These are phyloP conservation scores for Lasius fuliginosus DNA, from an alignment of 2,888 invertebrate species.

Conservation along the genomic window DNA sequence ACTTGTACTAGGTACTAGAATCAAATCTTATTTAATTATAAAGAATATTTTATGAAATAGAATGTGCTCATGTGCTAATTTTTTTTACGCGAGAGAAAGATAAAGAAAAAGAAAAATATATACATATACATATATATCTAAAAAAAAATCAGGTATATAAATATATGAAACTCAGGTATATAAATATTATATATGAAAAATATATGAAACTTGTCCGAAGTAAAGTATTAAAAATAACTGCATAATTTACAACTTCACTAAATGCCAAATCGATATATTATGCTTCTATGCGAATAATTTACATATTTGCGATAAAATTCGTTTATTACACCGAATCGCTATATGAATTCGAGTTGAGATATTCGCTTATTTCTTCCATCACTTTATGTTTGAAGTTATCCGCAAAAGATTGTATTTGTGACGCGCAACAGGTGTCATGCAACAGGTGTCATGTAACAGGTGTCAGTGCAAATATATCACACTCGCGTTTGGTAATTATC, in stretches of 20 bases:
- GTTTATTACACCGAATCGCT: not conserved
- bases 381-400: constrained; percentile 49
- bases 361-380: constrained; percentile 20
- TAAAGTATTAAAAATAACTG: not conserved
- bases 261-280: not conserved
- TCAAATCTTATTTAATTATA: not conserved
- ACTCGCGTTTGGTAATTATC: constrained; percentile 36
- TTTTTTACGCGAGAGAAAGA: not conserved
- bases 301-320: constrained; percentile 20
- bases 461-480: constrained; percentile 64
- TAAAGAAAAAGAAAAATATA: not conserved
- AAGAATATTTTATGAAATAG: not conserved
- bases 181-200: not conserved
- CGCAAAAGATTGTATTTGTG: constrained; percentile 65
- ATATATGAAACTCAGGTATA: no score
- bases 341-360: not conserved
- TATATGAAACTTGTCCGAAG: not conserved
- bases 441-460: constrained; percentile 64
- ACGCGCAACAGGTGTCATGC: constrained; percentile 69
- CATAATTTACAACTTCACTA: not conserved
- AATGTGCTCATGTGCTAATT: not conserved
- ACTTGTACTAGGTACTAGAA: not conserved
- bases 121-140: not conserved
- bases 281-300: not conserved
- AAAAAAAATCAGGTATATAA: no score